Percentiles rank a stretch among this genome's conserved stretches.
phyloP scores from a whole-genome alignment of 2,113 vertebrate genomes.

The Xyliphius kryptos region DNA sequence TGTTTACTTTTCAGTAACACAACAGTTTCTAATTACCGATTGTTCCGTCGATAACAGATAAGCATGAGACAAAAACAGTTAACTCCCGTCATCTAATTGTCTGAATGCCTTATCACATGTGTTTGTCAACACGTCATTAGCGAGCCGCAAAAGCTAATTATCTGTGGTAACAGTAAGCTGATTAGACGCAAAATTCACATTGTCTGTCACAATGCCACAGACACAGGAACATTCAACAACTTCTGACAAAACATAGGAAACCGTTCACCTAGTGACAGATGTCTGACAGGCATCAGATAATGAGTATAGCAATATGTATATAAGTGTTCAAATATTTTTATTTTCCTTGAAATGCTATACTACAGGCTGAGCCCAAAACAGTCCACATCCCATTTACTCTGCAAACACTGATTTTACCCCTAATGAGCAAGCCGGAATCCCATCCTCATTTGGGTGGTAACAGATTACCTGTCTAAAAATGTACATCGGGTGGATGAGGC shows the following conservation, averaged over 20 bases:
- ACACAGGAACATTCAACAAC: slow-evolving; percentile 39
- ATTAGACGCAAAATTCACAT: slow-evolving; percentile 58
- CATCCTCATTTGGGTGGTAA: too few species aligned
- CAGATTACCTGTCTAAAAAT: too few species aligned
- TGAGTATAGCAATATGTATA: too few species aligned
- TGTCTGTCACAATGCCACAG: slow-evolving; percentile 56
- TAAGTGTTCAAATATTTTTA: too few species aligned
- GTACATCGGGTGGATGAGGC: too few species aligned
- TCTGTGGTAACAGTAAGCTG: slow-evolving; percentile 57
- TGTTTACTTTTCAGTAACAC: slow-evolving; percentile 55
- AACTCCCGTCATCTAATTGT: slow-evolving; percentile 52
- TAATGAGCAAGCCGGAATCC: too few species aligned
- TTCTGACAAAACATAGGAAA: slow-evolving; percentile 41
- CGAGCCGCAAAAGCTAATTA: slow-evolving; percentile 56
- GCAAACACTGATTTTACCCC: too few species aligned
- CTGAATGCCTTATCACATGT: slow-evolving; percentile 53
- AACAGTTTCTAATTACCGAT: slow-evolving; percentile 59
- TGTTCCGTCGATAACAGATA: slow-evolving; percentile 55
- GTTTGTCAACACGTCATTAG: slow-evolving; percentile 73
- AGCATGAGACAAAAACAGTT: slow-evolving; percentile 49
- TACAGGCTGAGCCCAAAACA: too few species aligned
- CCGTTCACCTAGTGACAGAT: too few species aligned
- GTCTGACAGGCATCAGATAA: too few species aligned
- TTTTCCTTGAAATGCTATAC: too few species aligned
- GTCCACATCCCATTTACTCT: too few species aligned